Percentiles rank a stretch among this genome's conserved stretches.
Evolutionary conservation across 1,140 invertebrate species (phyloP).

Genomic region (Camponotus vicinus): DNA sequence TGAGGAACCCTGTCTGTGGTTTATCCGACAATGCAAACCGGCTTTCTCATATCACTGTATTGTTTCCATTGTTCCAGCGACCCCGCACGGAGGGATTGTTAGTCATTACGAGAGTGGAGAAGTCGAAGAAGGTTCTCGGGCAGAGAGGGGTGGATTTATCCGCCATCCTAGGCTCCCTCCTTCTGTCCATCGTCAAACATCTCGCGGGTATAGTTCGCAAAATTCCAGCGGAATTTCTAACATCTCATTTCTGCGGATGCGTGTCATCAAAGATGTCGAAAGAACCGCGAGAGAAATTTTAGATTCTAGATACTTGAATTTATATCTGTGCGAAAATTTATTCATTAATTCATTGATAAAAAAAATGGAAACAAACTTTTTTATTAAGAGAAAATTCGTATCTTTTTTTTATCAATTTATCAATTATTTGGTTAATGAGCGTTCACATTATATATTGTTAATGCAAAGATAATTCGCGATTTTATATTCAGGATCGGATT

Average conservation of each 20-base stretch:
- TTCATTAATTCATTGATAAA: neutral
- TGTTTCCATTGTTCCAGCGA: constrained; percentile 81
- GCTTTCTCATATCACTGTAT: constrained; percentile 84
- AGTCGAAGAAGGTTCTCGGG: constrained; percentile 31
- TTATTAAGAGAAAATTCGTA: neutral
- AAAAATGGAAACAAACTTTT: neutral
- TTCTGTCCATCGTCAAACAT: neutral
- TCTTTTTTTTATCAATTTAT: neutral
- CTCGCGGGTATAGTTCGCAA: constrained; percentile 56
- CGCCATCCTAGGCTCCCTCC: neutral
- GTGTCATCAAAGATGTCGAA: neutral
- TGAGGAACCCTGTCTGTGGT: constrained; percentile 53
- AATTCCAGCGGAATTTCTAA: neutral
- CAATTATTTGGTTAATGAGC: constrained; percentile 11
- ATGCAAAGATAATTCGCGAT: constrained; percentile 15
- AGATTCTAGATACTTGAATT: neutral
- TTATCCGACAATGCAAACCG: constrained; percentile 83
- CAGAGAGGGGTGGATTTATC: constrained; percentile 37
- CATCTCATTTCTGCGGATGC: neutral
- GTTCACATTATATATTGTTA: neutral
- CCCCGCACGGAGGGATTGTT: constrained; percentile 56
- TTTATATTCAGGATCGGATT: constrained; percentile 7
- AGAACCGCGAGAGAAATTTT: neutral
- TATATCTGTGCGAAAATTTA: neutral
- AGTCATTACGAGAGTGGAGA: constrained; percentile 46